These are phyloP conservation scores for Drosophila parvula DNA, from an alignment of 1,140 invertebrate species.

Conservation along the genomic window DNA sequence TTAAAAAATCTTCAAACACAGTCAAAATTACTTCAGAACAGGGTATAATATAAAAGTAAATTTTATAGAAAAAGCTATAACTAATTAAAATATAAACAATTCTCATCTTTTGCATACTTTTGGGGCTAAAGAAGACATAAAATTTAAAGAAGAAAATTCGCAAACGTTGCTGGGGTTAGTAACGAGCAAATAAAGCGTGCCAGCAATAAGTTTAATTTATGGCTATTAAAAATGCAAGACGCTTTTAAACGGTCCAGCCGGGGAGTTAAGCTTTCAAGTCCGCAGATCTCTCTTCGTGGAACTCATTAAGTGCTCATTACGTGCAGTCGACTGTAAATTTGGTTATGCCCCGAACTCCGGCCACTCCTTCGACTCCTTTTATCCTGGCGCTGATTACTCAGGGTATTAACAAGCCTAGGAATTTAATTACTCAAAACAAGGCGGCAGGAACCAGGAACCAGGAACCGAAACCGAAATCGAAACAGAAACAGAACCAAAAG, in stretches of 20 bases:
- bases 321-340: slow-evolving; percentile 58
- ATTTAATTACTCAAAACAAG: slow-evolving; percentile 50
- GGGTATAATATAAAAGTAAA: too few relatives aligned
- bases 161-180: background rate
- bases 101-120: background rate
- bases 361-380: slow-evolving; percentile 42
- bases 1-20: too few relatives aligned
- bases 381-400: slow-evolving; percentile 37
- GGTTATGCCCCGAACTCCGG: slow-evolving; percentile 39
- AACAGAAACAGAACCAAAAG: slow-evolving; percentile 6
- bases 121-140: background rate
- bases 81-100: background rate
- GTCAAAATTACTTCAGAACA: too few relatives aligned
- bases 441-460: background rate
- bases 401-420: slow-evolving; percentile 48
- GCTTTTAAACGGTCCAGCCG: slow-evolving; percentile 8
- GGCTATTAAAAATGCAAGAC: slow-evolving; percentile 33
- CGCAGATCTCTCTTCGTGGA: slow-evolving; percentile 22
- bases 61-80: too few relatives aligned
- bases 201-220: slow-evolving; percentile 20
- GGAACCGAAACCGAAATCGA: slow-evolving; percentile 12
- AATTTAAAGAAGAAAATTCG: background rate
- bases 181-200: background rate
- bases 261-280: slow-evolving; percentile 6
- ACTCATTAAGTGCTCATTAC: slow-evolving; percentile 67